These are phyloP conservation scores for Azorinus chamasolen DNA, from an alignment of 2,888 invertebrate genomes.

Conservation along the genomic window DNA sequence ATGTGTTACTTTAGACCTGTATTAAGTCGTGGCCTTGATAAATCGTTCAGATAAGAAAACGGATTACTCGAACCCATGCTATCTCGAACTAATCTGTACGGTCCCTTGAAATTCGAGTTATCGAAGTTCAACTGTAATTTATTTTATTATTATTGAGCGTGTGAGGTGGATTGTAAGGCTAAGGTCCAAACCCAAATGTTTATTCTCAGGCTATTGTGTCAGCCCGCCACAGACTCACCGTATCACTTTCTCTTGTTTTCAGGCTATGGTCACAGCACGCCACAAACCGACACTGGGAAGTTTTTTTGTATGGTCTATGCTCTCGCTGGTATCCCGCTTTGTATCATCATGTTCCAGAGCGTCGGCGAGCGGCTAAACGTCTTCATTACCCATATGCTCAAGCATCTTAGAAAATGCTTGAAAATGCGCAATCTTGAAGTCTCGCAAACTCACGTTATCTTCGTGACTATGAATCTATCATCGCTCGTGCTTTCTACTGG, in stretches of 20 bases:
- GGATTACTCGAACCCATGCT: no score
- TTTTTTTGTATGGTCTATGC: slow-evolving; percentile 96
- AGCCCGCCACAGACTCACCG: no score
- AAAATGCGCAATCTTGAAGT: slow-evolving; percentile 90
- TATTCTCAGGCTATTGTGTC: no score
- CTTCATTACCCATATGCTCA: slow-evolving; percentile 97
- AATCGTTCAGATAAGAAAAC: no score
- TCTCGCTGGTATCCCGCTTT: slow-evolving; percentile 97
- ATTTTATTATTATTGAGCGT: no score
- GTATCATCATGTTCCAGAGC: slow-evolving; percentile 99
- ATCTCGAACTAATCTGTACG: no score
- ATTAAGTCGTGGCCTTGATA: no score
- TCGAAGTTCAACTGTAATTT: no score
- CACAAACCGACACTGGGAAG: slow-evolving; percentile 98
- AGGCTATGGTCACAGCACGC: slow-evolving; percentile 99
- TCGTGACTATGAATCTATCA: slow-evolving; percentile 91
- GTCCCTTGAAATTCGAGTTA: no score
- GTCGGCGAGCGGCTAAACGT: slow-evolving; percentile 99
- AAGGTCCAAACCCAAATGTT: no score
- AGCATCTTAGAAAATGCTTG: slow-evolving; percentile 94
- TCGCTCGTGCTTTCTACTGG: slow-evolving; percentile 97
- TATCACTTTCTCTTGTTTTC: slow-evolving; percentile 70
- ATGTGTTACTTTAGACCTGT: no score
- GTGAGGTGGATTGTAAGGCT: no score
- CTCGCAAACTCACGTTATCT: slow-evolving; percentile 98